Percentiles rank a stretch among this genome's conserved stretches.
These are phyloP conservation scores for Entosphenus tridentatus DNA, from an alignment of 2,113 vertebrate genomes.

Conservation along the genomic window DNA sequence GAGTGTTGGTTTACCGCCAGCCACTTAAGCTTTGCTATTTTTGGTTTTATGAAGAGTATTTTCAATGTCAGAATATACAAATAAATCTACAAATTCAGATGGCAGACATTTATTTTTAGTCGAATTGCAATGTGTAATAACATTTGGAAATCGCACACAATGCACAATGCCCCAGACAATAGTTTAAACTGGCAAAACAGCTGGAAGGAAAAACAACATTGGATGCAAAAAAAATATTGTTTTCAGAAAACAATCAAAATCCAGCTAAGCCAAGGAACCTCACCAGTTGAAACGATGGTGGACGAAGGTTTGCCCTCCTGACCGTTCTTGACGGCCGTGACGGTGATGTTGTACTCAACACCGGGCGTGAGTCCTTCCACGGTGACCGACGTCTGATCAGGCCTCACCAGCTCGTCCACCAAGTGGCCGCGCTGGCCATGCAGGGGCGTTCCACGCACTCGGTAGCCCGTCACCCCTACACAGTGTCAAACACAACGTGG, in stretches of 20 bases:
- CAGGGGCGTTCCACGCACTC: constrained; percentile 50
- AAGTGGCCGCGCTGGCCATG: constrained; percentile 48
- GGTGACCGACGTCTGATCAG: constrained; percentile 49
- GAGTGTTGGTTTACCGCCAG: too few species aligned
- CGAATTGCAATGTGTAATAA: too few species aligned
- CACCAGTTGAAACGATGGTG: constrained; percentile 53
- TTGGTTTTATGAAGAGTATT: too few species aligned
- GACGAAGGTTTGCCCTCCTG: constrained; percentile 64
- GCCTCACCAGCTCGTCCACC: constrained; percentile 57
- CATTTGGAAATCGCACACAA: too few species aligned
- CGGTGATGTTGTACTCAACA: constrained; percentile 76
- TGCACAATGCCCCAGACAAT: too few species aligned
- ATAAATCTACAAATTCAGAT: too few species aligned
- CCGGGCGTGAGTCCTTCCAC: constrained; percentile 71
- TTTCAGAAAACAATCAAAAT: too few species aligned
- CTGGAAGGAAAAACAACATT: too few species aligned
- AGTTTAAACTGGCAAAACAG: too few species aligned
- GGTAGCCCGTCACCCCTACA: constrained; percentile 62
- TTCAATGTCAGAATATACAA: constrained; percentile 11
- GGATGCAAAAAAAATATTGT: too few species aligned
- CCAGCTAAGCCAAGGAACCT: constrained; percentile 9
- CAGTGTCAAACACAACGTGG: background rate
- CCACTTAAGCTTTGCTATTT: too few species aligned
- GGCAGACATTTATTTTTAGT: too few species aligned
- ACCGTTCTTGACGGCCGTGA: constrained; percentile 54